These are phyloP conservation scores for Epiperipatus broadwayi DNA, from an alignment of 2,888 invertebrate species.

Conservation along the genomic window DNA sequence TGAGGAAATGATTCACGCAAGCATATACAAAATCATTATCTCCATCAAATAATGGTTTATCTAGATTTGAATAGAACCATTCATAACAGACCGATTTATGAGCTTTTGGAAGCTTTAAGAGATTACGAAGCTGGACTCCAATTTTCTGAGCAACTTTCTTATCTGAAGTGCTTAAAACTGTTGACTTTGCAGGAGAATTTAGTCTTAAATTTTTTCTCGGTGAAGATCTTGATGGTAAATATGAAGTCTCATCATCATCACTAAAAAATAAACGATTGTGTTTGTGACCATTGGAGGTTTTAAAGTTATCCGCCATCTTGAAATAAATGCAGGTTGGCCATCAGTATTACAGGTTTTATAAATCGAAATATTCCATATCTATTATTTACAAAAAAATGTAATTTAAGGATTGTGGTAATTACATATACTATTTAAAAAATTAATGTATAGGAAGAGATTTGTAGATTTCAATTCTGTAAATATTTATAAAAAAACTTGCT, in stretches of 20 bases:
- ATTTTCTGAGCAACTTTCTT: slow-evolving; percentile 70
- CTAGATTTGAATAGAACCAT: slow-evolving; percentile 97
- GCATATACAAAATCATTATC: slow-evolving; percentile 92
- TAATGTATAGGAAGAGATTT: too few relatives aligned
- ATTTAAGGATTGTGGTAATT: too few relatives aligned
- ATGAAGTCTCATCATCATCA: slow-evolving; percentile 37
- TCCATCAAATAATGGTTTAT: slow-evolving; percentile 71
- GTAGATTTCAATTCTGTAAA: too few relatives aligned
- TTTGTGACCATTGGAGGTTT: too few relatives aligned
- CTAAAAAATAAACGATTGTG: slow-evolving; percentile 72
- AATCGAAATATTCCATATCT: too few relatives aligned
- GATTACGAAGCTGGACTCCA: slow-evolving; percentile 67
- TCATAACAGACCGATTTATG: slow-evolving; percentile 99
- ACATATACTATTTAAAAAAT: too few relatives aligned
- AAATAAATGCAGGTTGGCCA: too few relatives aligned
- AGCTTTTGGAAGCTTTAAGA: slow-evolving; percentile 89
- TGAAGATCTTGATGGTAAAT: slow-evolving; percentile 47
- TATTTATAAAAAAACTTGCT: too few relatives aligned
- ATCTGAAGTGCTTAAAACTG: slow-evolving; percentile 32
- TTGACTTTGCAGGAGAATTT: slow-evolving; percentile 14
- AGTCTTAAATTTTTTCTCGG: slow-evolving; percentile 37
- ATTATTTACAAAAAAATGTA: too few relatives aligned
- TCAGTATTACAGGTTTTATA: too few relatives aligned
- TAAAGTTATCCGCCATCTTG: too few relatives aligned
- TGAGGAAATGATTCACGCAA: slow-evolving; percentile 83